Evolutionary conservation across 2,888 invertebrate species (phyloP), one percentile per base, ranked within the genome.

Genomic region (Lepidochrysops patricia): DNA sequence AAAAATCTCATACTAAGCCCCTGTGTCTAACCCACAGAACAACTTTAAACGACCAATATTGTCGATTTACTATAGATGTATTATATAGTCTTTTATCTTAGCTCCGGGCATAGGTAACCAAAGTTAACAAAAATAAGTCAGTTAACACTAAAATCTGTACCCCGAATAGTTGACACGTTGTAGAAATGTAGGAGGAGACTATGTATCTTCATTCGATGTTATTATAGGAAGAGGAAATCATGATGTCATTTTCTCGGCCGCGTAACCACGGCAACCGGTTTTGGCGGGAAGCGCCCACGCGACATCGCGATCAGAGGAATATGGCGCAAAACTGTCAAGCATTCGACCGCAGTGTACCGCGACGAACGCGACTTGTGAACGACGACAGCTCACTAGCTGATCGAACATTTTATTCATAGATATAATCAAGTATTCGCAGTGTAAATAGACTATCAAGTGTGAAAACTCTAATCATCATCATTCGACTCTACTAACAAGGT

Each of bases 321-420:
- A 66, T 63, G 57, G 63, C 62, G 63, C 66, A 63, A 67, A 66
- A 65, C 63, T 63, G 66, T 61, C 66, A 64, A 66, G 67, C 80
- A 84, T 82, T 85, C 86, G 88, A 87, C 86, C 87, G 87, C 85
- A 86, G 88, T 88, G 82, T 84, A 82, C 80, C 79, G 86, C 86
- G 80, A 82, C 75, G 77, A 78, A 62, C 80, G 80, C 78, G 77
- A 76, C 76, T 73, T 73, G 70, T 70, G 66, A 66, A 64, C 84
- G 81, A 85, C 86, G 85, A 85, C 87, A 80, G 85, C 85, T 60
- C 66, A n/a, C n/a, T n/a, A 74, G 84, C 87, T 86, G 84, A 76
- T 77, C 84, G 85, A 87, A 81, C 68, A 70, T 68, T 73, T 58
- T 35, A n/a, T 57, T 60, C 27, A 60, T 60, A 60, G 34, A 19